Evolutionary conservation across 2,113 vertebrate species (phyloP).

Genomic region (Urocynchramus pylzowi): DNA sequence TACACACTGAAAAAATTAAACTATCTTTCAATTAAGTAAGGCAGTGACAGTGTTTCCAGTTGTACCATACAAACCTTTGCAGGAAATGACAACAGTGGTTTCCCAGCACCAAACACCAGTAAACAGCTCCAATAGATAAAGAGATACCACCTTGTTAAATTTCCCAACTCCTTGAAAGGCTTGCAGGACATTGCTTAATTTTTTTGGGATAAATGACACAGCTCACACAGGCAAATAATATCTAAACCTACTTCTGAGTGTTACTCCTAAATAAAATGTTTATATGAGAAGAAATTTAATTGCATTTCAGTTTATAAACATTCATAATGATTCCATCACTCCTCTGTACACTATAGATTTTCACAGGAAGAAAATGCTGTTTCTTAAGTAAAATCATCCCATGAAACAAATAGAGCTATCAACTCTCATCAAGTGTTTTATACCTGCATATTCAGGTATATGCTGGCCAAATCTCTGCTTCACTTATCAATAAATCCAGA

Average conservation of each 20-base stretch:
- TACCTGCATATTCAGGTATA: neutral
- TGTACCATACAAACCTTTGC: neutral
- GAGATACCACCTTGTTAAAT: neutral
- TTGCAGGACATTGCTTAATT: neutral
- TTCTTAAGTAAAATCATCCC: neutral
- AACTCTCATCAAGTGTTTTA: neutral
- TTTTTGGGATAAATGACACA: neutral
- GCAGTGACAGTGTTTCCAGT: neutral
- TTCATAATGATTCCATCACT: neutral
- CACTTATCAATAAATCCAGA: neutral
- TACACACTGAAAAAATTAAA: neutral
- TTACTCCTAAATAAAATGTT: neutral
- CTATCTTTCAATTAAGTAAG: neutral
- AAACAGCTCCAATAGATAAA: neutral
- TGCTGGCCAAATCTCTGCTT: neutral
- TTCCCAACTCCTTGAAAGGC: neutral
- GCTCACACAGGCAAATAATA: neutral
- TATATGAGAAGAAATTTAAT: neutral
- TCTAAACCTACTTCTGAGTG: neutral
- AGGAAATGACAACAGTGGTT: neutral
- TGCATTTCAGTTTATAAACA: neutral
- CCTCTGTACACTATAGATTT: neutral
- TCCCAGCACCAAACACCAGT: neutral
- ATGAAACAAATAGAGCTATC: neutral
- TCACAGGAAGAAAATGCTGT: neutral